Evolutionary conservation across 2,888 invertebrate species (phyloP), one percentile per base, ranked within the genome.

Genomic region (Mamestra brassicae): DNA sequence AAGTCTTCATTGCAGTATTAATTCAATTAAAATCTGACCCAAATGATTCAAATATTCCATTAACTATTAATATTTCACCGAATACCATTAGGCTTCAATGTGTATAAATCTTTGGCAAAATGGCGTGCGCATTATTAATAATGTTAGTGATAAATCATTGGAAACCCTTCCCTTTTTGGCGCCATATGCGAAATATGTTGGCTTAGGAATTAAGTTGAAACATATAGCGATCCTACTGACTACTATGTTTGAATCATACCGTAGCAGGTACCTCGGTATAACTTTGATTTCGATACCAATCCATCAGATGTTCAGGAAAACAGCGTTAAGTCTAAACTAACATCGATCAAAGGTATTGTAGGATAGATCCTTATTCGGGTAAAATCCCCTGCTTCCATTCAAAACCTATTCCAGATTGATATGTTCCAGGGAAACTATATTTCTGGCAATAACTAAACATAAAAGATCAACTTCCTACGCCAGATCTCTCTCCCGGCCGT

Each of bases 41-140:
- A 71, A 77, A 83, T 78, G 60, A 74, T 74, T 76, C 81, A 75
- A 85, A 81, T 87, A 84, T 85, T 87, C 85, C 87, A 89, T 90
- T 89, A 85, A 85, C 75, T 83, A 79, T 88, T 88, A 84, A 89
- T 87, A 86, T 87, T 87, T 89, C 86, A 83, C 85, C 84, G 85
- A 87, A 86, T 80, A 85, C 82, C 84, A 87, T 88, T 89, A 87
- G 70, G 75, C 71, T 62, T 64, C 70, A 66, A 66, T 79, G 70
- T 65, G 62, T 71, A 83, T 85, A 86, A 77, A 83, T 86, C 87
- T 80, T 83, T 34, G 26, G 71, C 61, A 74, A 77, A 83, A 87
- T 78, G 62, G 72, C 74, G 52, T 54, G 57, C 47, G 60, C 63
- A 66, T 78, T 87, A 87, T 81, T 87, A 78, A 78, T 85, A 87